Evolutionary conservation across 2,888 invertebrate species (phyloP), one percentile per base, ranked within the genome.

Genomic region (Cheilosia vulpina): DNA sequence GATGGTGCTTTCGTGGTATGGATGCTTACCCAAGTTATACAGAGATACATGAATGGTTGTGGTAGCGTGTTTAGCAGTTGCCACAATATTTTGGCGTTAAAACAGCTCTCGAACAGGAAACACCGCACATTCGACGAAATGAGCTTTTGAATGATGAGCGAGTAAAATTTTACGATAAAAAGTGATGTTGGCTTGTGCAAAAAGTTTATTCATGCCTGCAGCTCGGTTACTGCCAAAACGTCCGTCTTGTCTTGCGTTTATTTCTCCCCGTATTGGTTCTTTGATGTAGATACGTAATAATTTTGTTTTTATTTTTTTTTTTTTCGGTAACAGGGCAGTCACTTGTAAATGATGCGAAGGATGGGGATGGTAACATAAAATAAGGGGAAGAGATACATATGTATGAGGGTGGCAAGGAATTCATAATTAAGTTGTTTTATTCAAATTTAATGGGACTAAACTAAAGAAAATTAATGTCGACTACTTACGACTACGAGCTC

Each of bases 161-260:
- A 66, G 66, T 72, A 76, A 66, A 76, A 76, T 68, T 63, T 68
- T 76, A 68, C 68, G 68, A 76, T 76, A 38, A 76, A 76, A 76
- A 68, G 52, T 76, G 76, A 43, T 58, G 43, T 45, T 6, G 50
- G 58, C 75, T 58, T 76, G 21, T 41, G 72, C 9, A 31, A 31
- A 45, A 62, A 43, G 24, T 62, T 62, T 52, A 27, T 41, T 47
- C 47, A 17, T 47, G 17, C 17, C 19, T 47, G 17, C 19, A 47
- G 9, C 47, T 19, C 9, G 19, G 9, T 19, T 19, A 9, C 15
- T 43, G 11, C 17, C 9, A 11, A 4, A 17, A 15, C 24, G 2
- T 19, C 31, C 7, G 11, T 11, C 43, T 19, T 4, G 17, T 1
- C 4, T 0, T 4, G 7, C 11, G 27, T 19, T 9, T 19, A 15